These are phyloP conservation scores for Drosophila kikkawai DNA, from an alignment of 1,140 invertebrate species.

Conservation along the genomic window DNA sequence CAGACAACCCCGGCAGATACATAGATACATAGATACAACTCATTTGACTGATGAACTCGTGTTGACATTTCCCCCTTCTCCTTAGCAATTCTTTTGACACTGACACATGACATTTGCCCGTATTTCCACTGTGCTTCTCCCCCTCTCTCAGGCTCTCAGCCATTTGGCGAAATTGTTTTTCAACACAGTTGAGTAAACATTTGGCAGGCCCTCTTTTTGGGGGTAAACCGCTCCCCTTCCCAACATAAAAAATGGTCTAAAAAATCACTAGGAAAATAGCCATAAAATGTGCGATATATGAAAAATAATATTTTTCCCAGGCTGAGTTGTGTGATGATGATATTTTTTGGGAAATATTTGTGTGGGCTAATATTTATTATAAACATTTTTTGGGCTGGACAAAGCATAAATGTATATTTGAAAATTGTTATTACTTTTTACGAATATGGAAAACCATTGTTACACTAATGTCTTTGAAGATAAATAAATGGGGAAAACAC, in stretches of 20 bases:
- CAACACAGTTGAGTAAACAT: constrained; percentile 83
- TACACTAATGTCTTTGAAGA: not conserved
- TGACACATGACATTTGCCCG: constrained; percentile 80
- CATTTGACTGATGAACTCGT: constrained; percentile 83
- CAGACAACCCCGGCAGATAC: constrained; percentile 50
- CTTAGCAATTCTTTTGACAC: constrained; percentile 69
- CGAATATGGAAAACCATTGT: not conserved
- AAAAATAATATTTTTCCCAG: constrained; percentile 33
- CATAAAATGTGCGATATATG: constrained; percentile 36
- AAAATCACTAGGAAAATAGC: constrained; percentile 28
- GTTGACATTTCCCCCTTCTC: constrained; percentile 74
- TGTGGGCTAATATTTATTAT: constrained; percentile 12
- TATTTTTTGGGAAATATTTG: constrained; percentile 32
- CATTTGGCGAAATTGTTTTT: constrained; percentile 81
- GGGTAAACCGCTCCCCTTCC: not conserved
- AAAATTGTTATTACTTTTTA: constrained; percentile 13
- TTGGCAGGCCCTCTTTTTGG: constrained; percentile 29
- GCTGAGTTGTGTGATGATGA: constrained; percentile 6
- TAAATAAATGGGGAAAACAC: not conserved
- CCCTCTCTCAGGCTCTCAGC: constrained; percentile 22
- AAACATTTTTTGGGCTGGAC: not conserved
- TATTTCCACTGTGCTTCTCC: constrained; percentile 13
- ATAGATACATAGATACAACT: constrained; percentile 75
- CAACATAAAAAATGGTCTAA: constrained; percentile 56
- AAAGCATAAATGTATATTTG: constrained; percentile 10